These are phyloP conservation scores for Malaclemys terrapin DNA, from an alignment of 2,113 vertebrate species.

Conservation along the genomic window DNA sequence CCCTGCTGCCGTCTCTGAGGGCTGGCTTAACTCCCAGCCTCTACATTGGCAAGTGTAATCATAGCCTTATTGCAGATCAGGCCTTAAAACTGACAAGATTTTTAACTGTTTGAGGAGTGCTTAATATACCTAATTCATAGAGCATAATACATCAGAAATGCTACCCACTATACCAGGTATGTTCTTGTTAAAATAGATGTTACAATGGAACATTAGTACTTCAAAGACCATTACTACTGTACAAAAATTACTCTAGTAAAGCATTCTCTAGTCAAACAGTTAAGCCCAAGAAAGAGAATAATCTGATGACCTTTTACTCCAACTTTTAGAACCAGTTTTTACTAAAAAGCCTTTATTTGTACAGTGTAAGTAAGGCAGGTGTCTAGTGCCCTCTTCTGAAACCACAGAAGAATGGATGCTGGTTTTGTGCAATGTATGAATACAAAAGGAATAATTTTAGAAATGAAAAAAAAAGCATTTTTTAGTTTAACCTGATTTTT, in stretches of 20 bases:
- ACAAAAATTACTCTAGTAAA: neutral
- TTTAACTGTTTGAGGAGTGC: neutral
- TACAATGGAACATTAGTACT: neutral
- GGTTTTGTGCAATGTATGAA: neutral
- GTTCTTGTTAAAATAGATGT: neutral
- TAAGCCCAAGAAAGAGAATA: neutral
- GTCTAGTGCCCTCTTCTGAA: conserved; percentile 62
- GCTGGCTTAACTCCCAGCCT: too few species aligned
- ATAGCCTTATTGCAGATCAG: neutral
- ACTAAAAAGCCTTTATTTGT: neutral
- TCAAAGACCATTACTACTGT: neutral
- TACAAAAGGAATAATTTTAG: neutral
- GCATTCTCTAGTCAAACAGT: neutral
- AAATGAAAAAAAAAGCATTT: neutral
- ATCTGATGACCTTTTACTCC: neutral
- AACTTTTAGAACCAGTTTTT: neutral
- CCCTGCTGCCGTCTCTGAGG: too few species aligned
- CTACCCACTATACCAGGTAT: neutral
- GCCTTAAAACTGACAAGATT: neutral
- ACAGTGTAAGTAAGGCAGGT: neutral
- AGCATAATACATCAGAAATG: neutral
- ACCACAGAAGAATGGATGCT: conserved; percentile 23
- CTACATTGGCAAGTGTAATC: too few species aligned
- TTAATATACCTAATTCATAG: neutral
- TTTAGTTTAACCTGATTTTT: conserved; percentile 95